Evolutionary conservation across 2,797 vertebrate genomes (phyloP).

Genomic region (Sebastes nivosus): DNA sequence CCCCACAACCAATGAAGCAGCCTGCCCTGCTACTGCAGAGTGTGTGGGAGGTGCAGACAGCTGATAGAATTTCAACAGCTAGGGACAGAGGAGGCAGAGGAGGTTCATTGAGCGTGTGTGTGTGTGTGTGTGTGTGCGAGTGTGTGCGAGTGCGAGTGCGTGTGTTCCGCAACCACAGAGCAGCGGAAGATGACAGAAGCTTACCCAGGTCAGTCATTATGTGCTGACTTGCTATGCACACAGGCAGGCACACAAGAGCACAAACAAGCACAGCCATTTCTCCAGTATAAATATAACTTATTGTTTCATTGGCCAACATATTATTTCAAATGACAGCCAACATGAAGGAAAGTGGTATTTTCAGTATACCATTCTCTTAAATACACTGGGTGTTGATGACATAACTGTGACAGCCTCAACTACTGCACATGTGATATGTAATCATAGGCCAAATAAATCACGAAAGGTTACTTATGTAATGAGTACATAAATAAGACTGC

Average conservation of each 20-base stretch:
- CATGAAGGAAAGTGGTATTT: not conserved
- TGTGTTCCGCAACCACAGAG: slow-evolving; percentile 64
- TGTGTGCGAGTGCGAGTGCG: not conserved
- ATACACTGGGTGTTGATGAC: not conserved
- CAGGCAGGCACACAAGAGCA: slow-evolving; percentile 47
- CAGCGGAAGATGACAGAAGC: slow-evolving; percentile 70
- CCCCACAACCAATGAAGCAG: slow-evolving; percentile 56
- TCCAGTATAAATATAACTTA: not conserved
- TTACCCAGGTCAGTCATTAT: slow-evolving; percentile 68
- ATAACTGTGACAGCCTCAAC: not conserved
- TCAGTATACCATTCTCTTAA: not conserved
- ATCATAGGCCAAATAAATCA: not conserved
- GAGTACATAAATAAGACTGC: not conserved
- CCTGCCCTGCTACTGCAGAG: slow-evolving; percentile 71
- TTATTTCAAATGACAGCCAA: not conserved
- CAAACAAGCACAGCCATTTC: slow-evolving; percentile 31
- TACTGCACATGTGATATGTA: not conserved
- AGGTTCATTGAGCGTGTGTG: slow-evolving; percentile 49
- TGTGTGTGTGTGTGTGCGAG: not conserved
- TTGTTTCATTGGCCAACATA: not conserved
- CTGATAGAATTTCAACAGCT: slow-evolving; percentile 82
- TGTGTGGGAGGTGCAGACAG: slow-evolving; percentile 79
- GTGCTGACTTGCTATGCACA: slow-evolving; percentile 56
- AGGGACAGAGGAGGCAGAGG: slow-evolving; percentile 65
- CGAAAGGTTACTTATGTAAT: not conserved